These are phyloP conservation scores for Prionace glauca DNA, from an alignment of 2,797 vertebrate genomes.

Conservation along the genomic window DNA sequence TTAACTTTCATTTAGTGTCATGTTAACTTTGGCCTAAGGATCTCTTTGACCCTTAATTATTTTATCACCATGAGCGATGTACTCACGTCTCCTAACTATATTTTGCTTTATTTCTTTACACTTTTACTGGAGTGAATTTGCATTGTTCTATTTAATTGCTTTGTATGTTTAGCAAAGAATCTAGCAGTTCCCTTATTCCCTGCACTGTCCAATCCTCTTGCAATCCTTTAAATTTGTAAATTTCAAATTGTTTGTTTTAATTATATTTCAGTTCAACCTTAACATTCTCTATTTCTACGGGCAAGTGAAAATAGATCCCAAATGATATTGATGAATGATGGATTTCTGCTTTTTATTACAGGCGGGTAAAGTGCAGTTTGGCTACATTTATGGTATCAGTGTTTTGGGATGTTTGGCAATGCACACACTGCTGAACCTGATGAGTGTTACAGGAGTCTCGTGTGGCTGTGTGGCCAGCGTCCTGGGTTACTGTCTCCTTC, in stretches of 20 bases:
- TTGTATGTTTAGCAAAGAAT: not conserved
- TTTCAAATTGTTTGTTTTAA: not conserved
- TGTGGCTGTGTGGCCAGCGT: slow-evolving; percentile 74
- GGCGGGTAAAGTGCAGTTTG: slow-evolving; percentile 75
- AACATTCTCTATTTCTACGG: not conserved
- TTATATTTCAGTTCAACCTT: not conserved
- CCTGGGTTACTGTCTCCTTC: slow-evolving; percentile 71
- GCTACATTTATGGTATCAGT: slow-evolving; percentile 69
- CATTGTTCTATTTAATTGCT: not conserved
- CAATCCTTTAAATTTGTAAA: not conserved
- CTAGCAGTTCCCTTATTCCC: not conserved
- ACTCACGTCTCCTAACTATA: not conserved
- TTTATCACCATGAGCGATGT: not conserved
- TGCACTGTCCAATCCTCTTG: not conserved
- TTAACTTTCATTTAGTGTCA: not conserved
- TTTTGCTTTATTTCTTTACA: not conserved
- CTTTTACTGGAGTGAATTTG: not conserved
- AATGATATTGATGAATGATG: not conserved
- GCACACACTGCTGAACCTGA: slow-evolving; percentile 63
- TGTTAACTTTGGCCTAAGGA: not conserved
- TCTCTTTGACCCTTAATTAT: not conserved
- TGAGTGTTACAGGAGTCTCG: slow-evolving; percentile 62
- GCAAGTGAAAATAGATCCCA: slow-evolving; percentile 31
- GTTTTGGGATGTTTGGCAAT: slow-evolving; percentile 65
- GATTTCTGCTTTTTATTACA: slow-evolving; percentile 47